A percentile compares a stretch with the other conserved stretches of the same genome.
phyloP scores from a whole-genome alignment of 2,113 vertebrate genomes.

The Otus sunia region DNA sequence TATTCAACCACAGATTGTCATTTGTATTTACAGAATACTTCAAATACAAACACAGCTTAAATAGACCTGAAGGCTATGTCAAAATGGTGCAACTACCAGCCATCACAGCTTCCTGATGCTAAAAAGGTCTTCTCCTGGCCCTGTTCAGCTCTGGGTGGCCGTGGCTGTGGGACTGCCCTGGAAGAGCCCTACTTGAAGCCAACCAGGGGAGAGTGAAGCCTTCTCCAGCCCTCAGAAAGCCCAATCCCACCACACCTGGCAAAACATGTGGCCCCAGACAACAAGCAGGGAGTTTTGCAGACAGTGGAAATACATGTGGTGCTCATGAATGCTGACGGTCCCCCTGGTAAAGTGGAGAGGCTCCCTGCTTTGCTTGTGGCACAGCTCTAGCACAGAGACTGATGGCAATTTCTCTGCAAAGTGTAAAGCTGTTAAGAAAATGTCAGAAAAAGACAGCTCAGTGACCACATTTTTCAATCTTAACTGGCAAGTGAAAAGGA shows the following conservation, averaged over 20 bases:
- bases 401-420: not conserved
- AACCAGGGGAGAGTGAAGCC: accelerated
- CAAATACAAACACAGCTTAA: not conserved
- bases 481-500: slow-evolving; percentile 67
- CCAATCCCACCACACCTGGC: not conserved
- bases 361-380: not conserved
- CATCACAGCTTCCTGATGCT: not conserved
- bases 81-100: not conserved
- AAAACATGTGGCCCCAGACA: not conserved
- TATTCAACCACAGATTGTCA: not conserved
- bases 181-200: not conserved
- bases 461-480: slow-evolving; percentile 63
- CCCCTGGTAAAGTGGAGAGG: accelerated
- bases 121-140: not conserved
- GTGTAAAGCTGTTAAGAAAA: slow-evolving; percentile 17
- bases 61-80: not conserved
- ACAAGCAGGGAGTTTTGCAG: not conserved
- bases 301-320: not conserved
- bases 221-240: not conserved
- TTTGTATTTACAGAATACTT: not conserved
- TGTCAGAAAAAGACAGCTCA: slow-evolving; percentile 57
- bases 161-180: not conserved
- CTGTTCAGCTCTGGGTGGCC: not conserved
- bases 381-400: not conserved
- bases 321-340: not conserved